phyloP scores from a whole-genome alignment of 1,140 invertebrate genomes.

The Lordiphosa mommai region DNA sequence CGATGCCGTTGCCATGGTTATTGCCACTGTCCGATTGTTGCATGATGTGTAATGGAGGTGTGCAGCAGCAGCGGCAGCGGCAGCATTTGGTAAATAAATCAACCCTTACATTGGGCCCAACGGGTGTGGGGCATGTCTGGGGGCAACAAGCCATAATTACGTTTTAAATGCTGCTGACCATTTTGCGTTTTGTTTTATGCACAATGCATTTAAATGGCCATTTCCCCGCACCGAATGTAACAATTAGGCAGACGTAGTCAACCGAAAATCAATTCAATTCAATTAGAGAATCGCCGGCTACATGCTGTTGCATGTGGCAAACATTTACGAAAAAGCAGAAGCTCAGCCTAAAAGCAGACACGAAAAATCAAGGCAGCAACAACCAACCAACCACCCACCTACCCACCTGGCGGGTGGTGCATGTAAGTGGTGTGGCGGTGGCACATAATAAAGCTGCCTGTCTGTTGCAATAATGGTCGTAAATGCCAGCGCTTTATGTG shows the following conservation, averaged over 20 bases:
- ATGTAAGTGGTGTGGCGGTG: constrained; percentile 22
- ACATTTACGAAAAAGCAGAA: constrained; percentile 25
- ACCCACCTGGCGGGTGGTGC: not conserved
- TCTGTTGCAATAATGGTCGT: constrained; percentile 55
- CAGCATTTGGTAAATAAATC: constrained; percentile 40
- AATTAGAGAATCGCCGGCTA: constrained; percentile 45
- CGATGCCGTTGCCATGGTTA: not conserved
- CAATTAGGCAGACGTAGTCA: constrained; percentile 37
- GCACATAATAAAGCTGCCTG: constrained; percentile 44
- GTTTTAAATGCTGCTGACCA: constrained; percentile 46
- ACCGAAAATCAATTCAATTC: constrained; percentile 63
- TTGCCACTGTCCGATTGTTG: constrained; percentile 46
- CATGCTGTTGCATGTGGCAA: constrained; percentile 49
- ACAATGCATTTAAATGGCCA: constrained; percentile 18
- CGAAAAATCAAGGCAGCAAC: constrained; percentile 34
- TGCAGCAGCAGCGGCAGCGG: not conserved
- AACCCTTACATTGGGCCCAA: not conserved
- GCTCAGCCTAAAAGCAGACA: constrained; percentile 46
- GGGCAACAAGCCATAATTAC: constrained; percentile 55
- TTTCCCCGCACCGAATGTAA: constrained; percentile 17
- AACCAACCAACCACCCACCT: not conserved
- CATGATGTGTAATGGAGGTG: constrained; percentile 3
- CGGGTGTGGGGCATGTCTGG: not conserved
- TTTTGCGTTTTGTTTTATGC: constrained; percentile 20
- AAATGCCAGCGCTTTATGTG: constrained; percentile 33